Conservation (phyloP, 2,797 vertebrate species). For the Enteromius anoplus region DNA sequence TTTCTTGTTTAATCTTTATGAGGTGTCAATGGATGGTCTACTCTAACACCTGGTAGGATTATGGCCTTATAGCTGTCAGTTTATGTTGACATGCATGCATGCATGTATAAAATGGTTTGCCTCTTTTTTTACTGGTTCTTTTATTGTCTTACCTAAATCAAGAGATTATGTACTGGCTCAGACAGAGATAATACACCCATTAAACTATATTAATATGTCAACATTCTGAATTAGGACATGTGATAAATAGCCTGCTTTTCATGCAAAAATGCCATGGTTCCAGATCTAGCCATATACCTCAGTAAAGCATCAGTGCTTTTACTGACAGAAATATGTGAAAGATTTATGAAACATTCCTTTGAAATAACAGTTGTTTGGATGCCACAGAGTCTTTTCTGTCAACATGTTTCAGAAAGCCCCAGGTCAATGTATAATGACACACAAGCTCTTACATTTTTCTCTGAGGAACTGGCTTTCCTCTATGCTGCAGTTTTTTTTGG, state of each 20-base stretch:
- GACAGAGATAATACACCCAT: neutral
- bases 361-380: slow-evolving; percentile 8
- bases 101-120: neutral
- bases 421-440: slow-evolving; percentile 10
- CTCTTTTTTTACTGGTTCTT: neutral
- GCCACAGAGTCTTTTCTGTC: slow-evolving; percentile 5
- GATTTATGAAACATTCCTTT: slow-evolving; percentile 3
- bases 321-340: neutral
- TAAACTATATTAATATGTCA: neutral
- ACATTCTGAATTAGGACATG: neutral
- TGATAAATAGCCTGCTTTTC: neutral
- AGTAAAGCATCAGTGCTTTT: neutral
- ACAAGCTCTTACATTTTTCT: neutral
- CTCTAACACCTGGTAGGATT: neutral
- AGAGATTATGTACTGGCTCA: neutral
- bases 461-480: neutral
- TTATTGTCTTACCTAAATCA: neutral
- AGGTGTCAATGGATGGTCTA: neutral
- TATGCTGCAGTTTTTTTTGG: neutral
- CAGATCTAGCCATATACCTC: neutral
- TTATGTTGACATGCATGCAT: neutral
- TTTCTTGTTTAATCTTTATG: neutral
- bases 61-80: neutral
- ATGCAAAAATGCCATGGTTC: neutral
- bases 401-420: neutral